Evolutionary conservation across 2,113 vertebrate species (phyloP), one percentile per base, ranked within the genome.

Genomic region (Colinus virginianus): DNA sequence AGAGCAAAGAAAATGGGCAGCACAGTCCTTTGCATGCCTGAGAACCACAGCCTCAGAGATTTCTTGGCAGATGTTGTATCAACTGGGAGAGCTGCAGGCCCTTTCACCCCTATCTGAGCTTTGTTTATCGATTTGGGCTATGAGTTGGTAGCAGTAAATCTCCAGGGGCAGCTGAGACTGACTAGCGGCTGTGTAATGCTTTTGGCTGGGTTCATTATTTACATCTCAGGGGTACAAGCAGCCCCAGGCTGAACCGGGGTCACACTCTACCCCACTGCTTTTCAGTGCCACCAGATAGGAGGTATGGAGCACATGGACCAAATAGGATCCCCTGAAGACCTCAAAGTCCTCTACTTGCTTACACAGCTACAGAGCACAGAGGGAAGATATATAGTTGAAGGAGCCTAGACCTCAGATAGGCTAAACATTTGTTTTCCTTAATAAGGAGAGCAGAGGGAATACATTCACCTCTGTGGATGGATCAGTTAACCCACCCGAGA

Each of bases 41-140:
- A 94, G 94, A 96, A 96, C 53, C 72, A 79, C 2, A 86, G 66
- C 45, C 76, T 88, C 48, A 45, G 45, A 86, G 72, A 91, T 68
- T 94, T 83, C 76, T 90, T 76, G 90, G 90, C 93, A 88, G 62
- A 92, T 36, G 75, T 3, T 61, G 7, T 43, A 90, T 64, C 59
- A 74, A 3, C 40, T 4, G 56, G 30, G 85, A 91, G 70, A 84
- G 85, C 79, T 83, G 51, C 6, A 71, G 49, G 85, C 81, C 90
- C 82, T 91, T 91, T 95, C 78, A 71, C 76, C 82, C 64, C 51
- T 18, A 5, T 76, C 74, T 71, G 79, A 84, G 78, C 51, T 92
- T 80, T 91, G 90, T 88, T 95, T 94, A 86, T 45, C 48, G 72
- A 22, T 64, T 1, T 62, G 79, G 72, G 85, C 91, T 26, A 30